Evolutionary conservation across 2,888 invertebrate genomes (phyloP), one percentile per base, ranked within the genome.

Genomic region (Ypsolopha scabrella): DNA sequence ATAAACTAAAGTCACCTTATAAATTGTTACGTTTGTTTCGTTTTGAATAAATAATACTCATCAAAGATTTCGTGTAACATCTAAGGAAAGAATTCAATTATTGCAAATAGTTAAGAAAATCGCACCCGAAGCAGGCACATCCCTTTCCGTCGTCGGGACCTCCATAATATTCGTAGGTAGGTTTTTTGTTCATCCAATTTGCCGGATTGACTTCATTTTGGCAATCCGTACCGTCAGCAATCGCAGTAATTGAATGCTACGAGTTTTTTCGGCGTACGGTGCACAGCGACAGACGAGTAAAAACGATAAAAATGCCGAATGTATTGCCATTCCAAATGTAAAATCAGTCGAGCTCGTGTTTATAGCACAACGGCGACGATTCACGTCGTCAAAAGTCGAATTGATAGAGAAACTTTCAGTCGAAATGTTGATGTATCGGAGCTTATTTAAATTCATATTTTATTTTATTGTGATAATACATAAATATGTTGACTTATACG

Each of bases 221-320:
- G 57, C 57, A 54, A 54, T 53, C 51, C 50, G 43, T 52, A 55
- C 54, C 55, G 53, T 54, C 58, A 58, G 60, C 60, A 60, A 61
- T 60, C 58, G 54, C 53, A 48, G 56, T 61, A 60, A 59, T 61
- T 58, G 58, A 61, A 61, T 59, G 57, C 56, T 55, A 55, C 54
- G 56, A 13, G 34, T 8, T 14, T 54, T 57, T 51, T 51, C 54
- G 51, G 47, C 51, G 24, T 24, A 24, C 24, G 24, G 24, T 24
- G 24, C 24, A 35, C 55, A 49, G 55, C 44, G 51, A 52, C 52
- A 53, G 38, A 45, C 24, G 24, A 24, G 24, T 24, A 24, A 24
- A 24, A 24, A 24, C 46, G 34, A 11, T 35, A 38, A 46, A 44
- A 10, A 14, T 44, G 50, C 46, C 46, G 48, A 24, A 41, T 37